These are phyloP conservation scores for Tauraco erythrolophus DNA, from an alignment of 2,113 vertebrate genomes.

Conservation along the genomic window DNA sequence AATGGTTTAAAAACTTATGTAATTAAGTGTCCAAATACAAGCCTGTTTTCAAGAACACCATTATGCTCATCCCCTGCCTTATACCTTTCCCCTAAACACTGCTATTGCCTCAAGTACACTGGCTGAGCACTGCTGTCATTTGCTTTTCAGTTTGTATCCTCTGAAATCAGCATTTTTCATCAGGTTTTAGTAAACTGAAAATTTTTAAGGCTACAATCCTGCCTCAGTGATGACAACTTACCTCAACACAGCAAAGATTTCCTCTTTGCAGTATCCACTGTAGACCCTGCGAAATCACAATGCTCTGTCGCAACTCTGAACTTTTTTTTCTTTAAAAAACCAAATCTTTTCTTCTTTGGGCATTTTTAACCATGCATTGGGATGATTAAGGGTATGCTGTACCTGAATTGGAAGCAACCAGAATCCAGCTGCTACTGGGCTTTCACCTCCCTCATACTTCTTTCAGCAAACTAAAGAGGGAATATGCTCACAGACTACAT, in stretches of 20 bases:
- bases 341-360: neutral
- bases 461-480: neutral
- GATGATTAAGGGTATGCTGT: neutral
- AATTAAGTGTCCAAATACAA: neutral
- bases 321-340: too few species aligned
- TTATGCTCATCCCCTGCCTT: neutral
- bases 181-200: neutral
- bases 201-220: neutral
- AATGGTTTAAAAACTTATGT: neutral
- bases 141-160: neutral
- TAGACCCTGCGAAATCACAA: neutral
- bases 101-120: neutral
- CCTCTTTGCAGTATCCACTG: neutral
- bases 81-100: neutral
- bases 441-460: neutral
- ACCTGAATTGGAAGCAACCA: neutral
- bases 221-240: neutral
- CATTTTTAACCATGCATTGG: neutral
- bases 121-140: neutral
- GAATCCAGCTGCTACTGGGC: neutral
- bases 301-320: neutral
- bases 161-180: neutral
- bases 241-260: neutral
- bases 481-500: neutral
- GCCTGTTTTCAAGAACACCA: neutral